Percentiles rank a stretch among this genome's conserved stretches.
These are phyloP conservation scores for chimpanzee (Pan troglodytes) DNA, from an alignment of 2,113 vertebrate species.

Conservation along the genomic window NHGRI_mPanTro3-v2.1_pri NC_072402.2:120543001-120543500, in stretches of 20 bases:
- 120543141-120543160: background rate
- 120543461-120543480: background rate
- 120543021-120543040: background rate
- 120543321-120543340: background rate
- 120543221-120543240: background rate
- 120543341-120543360: background rate
- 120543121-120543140: background rate
- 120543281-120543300: background rate
- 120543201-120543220: background rate
- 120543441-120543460: slow-evolving; percentile 25
- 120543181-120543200: background rate
- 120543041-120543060: background rate
- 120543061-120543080: background rate
- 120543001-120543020: background rate
- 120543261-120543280: background rate
- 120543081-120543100: background rate
- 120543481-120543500: slow-evolving; percentile 5
- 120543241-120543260: background rate
- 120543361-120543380: background rate
- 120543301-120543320: background rate
- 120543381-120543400: slow-evolving; percentile 47
- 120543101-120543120: background rate
- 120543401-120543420: slow-evolving; percentile 56
- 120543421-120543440: slow-evolving; percentile 49
- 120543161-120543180: background rate